These are phyloP conservation scores for Luidia sarsii DNA, from an alignment of 53 echinoderm and acorn worm genomes.

Conservation along the genomic window DNA sequence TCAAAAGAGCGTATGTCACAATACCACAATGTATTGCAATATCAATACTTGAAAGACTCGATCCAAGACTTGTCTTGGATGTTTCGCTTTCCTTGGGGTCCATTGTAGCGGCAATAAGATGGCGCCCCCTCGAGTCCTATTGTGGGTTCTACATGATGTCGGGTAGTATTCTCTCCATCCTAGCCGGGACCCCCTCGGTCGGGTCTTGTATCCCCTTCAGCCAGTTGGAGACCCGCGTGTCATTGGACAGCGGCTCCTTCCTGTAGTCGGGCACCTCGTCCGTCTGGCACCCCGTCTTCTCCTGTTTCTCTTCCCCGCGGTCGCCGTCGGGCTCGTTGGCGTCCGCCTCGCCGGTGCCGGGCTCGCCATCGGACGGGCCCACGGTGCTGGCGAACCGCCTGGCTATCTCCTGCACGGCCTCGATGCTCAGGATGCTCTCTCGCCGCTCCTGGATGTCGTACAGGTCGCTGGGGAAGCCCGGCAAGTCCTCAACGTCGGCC, in stretches of 20 bases:
- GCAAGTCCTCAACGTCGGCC: too few species aligned
- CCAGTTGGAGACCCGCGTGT: conserved; percentile 19
- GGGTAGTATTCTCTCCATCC: conserved; percentile 30
- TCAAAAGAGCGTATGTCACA: too few species aligned
- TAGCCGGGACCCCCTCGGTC: conserved; percentile 21
- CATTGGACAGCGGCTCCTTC: conserved; percentile 14
- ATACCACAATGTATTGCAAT: too few species aligned
- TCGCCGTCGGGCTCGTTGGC: too few species aligned
- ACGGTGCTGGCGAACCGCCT: conserved; percentile 3
- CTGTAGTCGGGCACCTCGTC: conserved; percentile 14
- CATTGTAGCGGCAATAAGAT: too few species aligned
- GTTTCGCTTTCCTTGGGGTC: too few species aligned
- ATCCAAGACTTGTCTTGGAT: too few species aligned
- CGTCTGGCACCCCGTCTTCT: neutral
- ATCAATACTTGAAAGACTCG: too few species aligned
- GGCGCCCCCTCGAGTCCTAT: too few species aligned
- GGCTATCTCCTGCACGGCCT: conserved; percentile 28
- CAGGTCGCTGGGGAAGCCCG: conserved; percentile 26
- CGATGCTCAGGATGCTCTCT: conserved; percentile 42
- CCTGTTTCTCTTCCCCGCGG: too few species aligned
- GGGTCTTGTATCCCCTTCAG: conserved; percentile 44
- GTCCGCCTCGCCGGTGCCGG: too few species aligned
- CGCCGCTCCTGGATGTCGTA: conserved; percentile 49
- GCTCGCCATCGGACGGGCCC: too few species aligned
- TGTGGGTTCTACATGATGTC: conserved; percentile 33